Base-by-base conservation (phyloP, 2,888 invertebrate species). In the Lymantria monacha region DNA sequence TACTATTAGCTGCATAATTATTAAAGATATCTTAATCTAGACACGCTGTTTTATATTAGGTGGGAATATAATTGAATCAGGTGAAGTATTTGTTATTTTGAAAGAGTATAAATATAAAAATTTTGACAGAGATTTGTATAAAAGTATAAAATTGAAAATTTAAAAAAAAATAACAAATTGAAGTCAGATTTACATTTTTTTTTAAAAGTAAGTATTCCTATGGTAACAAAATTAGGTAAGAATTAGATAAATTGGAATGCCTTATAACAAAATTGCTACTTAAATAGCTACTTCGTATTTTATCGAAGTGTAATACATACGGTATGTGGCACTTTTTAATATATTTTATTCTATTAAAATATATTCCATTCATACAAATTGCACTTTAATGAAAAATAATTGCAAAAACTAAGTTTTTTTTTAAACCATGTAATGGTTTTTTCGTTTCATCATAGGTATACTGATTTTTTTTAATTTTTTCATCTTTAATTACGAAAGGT, bases 231-330 rank as follows among this genome's bases (percentile, higher is more conserved):
- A 22, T 22, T 22, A 22, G 22, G 22, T 22, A 3, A 22, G 33
- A 38, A n/a, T 44, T 33, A 51, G 14, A 53, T 1, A 48, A 58
- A 60, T 59, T 72, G 74, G 74, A 72, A 74, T 74, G 74, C 64
- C 53, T 68, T 62, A 31, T 52, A 54, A 57, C 55, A 22, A 55
- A 53, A 47, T 60, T n/a, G 5, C 11, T n/a, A 30, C 42, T 42
- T 41, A 41, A n/a, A 49, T 58, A 52, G 53, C 49, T 47, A 60
- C 30, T n/a, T 41, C 42, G 40, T 51, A 56, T 49, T 56, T 49
- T 49, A 22, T 22, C 22, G 37, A 38, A 53, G 50, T 43, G 48
- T 56, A 52, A 42, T 61, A 50, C 41, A 55, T 12, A n/a, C n/a
- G 12, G 8, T 49, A 44, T 41, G 66, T 70, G 71, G 65, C 66